Conservation (phyloP, 2,888 invertebrate species). For the Smittia aterrima region DNA sequence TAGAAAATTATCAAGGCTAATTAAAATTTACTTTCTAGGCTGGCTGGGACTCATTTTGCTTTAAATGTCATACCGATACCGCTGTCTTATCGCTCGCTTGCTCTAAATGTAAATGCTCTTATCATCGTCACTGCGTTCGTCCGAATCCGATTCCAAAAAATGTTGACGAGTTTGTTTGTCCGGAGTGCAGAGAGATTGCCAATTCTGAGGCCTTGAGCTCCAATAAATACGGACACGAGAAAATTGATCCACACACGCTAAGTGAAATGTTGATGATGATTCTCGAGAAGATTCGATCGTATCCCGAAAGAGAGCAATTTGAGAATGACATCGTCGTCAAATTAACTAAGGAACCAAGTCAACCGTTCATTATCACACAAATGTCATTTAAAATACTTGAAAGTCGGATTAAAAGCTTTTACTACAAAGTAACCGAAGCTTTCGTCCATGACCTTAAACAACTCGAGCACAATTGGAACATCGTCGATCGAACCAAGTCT, state of each 20-base stretch:
- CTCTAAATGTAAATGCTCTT: conserved; percentile 80
- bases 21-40: conserved; percentile 50
- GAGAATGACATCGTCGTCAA: conserved; percentile 21
- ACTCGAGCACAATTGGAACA: conserved; percentile 30
- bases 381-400: conserved; percentile 44
- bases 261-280: conserved; percentile 24
- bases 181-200: conserved; percentile 75
- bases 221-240: conserved; percentile 57
- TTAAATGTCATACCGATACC: conserved; percentile 81
- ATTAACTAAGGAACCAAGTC: neutral
- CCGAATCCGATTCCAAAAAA: conserved; percentile 54
- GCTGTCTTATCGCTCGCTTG: conserved; percentile 62
- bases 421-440: conserved; percentile 84
- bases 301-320: conserved; percentile 4
- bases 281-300: conserved; percentile 20
- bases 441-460: conserved; percentile 60
- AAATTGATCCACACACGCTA: conserved; percentile 22
- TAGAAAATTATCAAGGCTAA: no score
- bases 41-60: conserved; percentile 77
- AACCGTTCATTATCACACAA: conserved; percentile 19
- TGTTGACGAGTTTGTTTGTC: conserved; percentile 73
- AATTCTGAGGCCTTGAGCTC: conserved; percentile 67
- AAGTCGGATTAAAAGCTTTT: conserved; percentile 69
- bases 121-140: conserved; percentile 74
- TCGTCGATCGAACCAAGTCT: conserved; percentile 56